Percentiles rank a stretch among this genome's conserved stretches.
Evolutionary conservation across 2,888 invertebrate species (phyloP).

Genomic region (Eulithis prunata): DNA sequence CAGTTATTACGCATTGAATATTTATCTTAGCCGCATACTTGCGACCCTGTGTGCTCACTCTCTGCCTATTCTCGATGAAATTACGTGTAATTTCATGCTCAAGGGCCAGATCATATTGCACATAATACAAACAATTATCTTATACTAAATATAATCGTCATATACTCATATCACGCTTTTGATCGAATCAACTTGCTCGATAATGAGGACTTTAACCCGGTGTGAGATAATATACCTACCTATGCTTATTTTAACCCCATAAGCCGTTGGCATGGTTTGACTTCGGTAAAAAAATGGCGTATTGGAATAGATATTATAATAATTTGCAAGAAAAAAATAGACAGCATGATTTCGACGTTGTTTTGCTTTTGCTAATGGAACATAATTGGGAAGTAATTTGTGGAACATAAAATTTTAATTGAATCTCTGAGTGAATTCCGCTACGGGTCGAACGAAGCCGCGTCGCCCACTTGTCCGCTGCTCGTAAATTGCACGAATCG

Average conservation of each 20-base stretch:
- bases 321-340: slow-evolving; percentile 47
- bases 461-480: slow-evolving; percentile 80
- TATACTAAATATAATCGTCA: slow-evolving; percentile 62
- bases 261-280: slow-evolving; percentile 10
- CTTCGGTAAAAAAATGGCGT: slow-evolving; percentile 15
- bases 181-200: slow-evolving; percentile 19
- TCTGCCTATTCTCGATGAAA: slow-evolving; percentile 55
- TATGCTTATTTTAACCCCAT: slow-evolving; percentile 10
- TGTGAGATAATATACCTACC: not conserved
- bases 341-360: slow-evolving; percentile 50
- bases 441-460: slow-evolving; percentile 55
- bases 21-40: slow-evolving; percentile 55
- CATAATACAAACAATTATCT: slow-evolving; percentile 73
- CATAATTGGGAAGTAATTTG: slow-evolving; percentile 79
- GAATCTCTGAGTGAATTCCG: slow-evolving; percentile 71
- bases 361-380: slow-evolving; percentile 67
- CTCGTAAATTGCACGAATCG: slow-evolving; percentile 79
- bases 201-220: slow-evolving; percentile 20
- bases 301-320: slow-evolving; percentile 45
- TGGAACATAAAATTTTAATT: slow-evolving; percentile 77
- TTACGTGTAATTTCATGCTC: slow-evolving; percentile 73
- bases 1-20: slow-evolving; percentile 59
- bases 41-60: slow-evolving; percentile 33
- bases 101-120: slow-evolving; percentile 67
- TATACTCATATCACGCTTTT: slow-evolving; percentile 47